Base-by-base conservation (phyloP, 2,113 vertebrate genomes). In the Cavia porcellus region DNA sequence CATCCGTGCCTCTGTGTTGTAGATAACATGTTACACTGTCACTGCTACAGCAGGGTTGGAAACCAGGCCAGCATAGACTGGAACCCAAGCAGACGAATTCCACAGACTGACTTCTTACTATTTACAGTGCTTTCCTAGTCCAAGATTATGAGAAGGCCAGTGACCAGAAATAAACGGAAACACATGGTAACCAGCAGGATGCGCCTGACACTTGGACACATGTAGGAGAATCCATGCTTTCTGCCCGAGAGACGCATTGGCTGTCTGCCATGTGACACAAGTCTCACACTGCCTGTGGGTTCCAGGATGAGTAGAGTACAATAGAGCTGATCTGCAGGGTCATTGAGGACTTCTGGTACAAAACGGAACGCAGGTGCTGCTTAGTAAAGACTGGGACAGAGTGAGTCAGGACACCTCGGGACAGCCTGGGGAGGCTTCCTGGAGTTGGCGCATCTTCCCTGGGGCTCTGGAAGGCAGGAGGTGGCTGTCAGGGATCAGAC, bases 71-170 rank as follows among this genome's bases (percentile, higher is more conserved):
- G 74, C 28, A 47, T 13, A 32, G 13, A 19, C 25, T 47, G 7
- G 45, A 30, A 75, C 25, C 22, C n/a, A 83, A 68, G 19, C 30
- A 79, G 42, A 64, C 7, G 2, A 7, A 57, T 64, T 35, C 28
- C 32, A 70, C 32, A 86, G 47, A 77, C 32, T 22, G n/a, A n/a
- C 52, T 61, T 85, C 30, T 19, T 79, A 12, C 38, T 45, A 13
- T 72, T 95, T 83, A 3, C 35, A 85, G 38, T 25, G 8, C 45
- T 25, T 25, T 87, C n/a, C 75, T 82, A 6, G 64, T 89, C 19
- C 62, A 75, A 86, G 86, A 74, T 45, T 61, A 66, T 22, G 75
- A 77, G 89, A 94, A 96, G n/a, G 7, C 61, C 52, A 82, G 32
- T 52, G 55, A 92, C 70, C 59, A 91, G 32, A 95, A 89, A 86